Evolutionary conservation across 2,113 vertebrate genomes (phyloP).

Genomic region (Neotoma lepida): DNA sequence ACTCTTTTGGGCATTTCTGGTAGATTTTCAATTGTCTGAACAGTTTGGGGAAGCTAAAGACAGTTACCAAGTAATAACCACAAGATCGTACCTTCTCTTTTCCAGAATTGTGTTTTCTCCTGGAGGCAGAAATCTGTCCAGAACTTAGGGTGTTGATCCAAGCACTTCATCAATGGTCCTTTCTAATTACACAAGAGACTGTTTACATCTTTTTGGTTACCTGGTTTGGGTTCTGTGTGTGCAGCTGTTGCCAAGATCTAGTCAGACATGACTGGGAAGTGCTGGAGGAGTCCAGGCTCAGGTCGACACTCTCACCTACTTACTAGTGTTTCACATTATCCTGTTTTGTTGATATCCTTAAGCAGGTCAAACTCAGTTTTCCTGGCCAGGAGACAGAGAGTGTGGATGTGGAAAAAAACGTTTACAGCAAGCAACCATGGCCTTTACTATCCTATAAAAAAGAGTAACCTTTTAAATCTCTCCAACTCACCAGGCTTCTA

Average conservation of each 20-base stretch:
- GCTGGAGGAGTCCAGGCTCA: neutral
- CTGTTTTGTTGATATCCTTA: slow-evolving; percentile 41
- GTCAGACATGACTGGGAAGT: neutral
- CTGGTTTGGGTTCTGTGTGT: neutral
- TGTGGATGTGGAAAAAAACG: neutral
- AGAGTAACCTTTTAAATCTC: neutral
- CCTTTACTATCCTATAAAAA: neutral
- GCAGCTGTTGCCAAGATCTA: neutral
- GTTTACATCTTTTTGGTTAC: neutral
- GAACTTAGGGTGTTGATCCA: neutral
- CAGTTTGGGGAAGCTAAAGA: neutral
- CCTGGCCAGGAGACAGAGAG: neutral
- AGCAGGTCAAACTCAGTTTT: slow-evolving; percentile 43
- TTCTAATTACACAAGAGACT: neutral
- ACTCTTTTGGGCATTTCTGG: neutral
- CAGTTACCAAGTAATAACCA: neutral
- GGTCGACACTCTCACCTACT: slow-evolving; percentile 10
- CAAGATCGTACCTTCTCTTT: neutral
- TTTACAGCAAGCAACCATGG: neutral
- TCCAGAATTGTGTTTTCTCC: neutral
- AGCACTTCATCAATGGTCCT: neutral
- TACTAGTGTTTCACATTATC: slow-evolving; percentile 16
- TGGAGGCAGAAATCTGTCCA: neutral
- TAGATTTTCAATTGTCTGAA: neutral
- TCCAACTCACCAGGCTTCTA: neutral